Percentiles rank a stretch among this genome's conserved stretches.
Conservation (phyloP, 2,797 vertebrate species). For the Pempheris klunzingeri region DNA sequence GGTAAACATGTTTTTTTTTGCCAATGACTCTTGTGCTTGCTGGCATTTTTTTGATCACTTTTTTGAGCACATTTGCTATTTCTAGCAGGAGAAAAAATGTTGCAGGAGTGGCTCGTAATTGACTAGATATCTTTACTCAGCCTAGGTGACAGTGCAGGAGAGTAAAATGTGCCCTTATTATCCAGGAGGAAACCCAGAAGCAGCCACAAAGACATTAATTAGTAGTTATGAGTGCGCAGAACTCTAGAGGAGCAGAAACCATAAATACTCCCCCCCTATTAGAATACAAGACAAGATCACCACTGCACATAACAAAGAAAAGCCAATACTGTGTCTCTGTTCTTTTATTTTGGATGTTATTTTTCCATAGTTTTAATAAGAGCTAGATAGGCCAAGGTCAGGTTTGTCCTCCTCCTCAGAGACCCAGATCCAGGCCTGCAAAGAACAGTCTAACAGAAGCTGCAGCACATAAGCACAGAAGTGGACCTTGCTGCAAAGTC, state of each 20-base stretch:
- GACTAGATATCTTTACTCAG: background rate
- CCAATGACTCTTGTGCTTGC: background rate
- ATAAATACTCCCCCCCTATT: background rate
- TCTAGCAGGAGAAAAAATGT: background rate
- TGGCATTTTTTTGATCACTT: slow-evolving; percentile 5
- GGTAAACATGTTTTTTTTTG: background rate
- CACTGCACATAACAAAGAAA: background rate
- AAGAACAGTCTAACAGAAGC: slow-evolving; percentile 10
- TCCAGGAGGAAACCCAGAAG: background rate
- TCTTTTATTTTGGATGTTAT: slow-evolving; percentile 4
- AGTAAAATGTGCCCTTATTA: background rate
- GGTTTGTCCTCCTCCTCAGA: slow-evolving; percentile 34
- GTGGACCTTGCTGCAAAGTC: slow-evolving; percentile 36
- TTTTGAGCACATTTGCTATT: background rate
- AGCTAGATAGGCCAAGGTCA: slow-evolving; percentile 61
- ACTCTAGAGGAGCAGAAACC: background rate
- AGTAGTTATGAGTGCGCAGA: background rate
- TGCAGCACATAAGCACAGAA: slow-evolving; percentile 14
- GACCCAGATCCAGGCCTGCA: slow-evolving; percentile 28
- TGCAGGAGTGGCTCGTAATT: background rate
- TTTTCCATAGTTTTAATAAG: slow-evolving; percentile 18
- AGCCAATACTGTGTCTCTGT: background rate
- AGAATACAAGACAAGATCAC: background rate
- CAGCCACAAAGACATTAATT: background rate
- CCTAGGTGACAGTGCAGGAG: background rate